A percentile compares a stretch with the other conserved stretches of the same genome.
These are phyloP conservation scores for Drosophila stalkeri DNA, from an alignment of 2,888 invertebrate species.

Conservation along the genomic window DNA sequence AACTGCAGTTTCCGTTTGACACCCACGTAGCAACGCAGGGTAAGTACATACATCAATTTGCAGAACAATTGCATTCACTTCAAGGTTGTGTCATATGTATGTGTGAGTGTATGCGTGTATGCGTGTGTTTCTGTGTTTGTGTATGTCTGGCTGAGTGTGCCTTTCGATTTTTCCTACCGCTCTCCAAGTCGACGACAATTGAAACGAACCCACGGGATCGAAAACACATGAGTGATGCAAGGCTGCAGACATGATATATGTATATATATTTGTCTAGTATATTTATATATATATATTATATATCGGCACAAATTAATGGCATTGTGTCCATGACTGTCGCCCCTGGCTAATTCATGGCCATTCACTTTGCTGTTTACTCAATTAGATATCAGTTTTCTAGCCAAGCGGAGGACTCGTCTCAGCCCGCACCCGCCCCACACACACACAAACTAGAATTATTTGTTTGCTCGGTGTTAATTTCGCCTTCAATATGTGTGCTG, in stretches of 20 bases:
- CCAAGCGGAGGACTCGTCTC: neutral
- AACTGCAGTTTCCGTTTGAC: slow-evolving; percentile 1
- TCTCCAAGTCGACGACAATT: slow-evolving; percentile 41
- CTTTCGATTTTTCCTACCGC: slow-evolving; percentile 66
- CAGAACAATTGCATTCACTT: slow-evolving; percentile 53
- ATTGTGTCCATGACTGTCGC: slow-evolving; percentile 11
- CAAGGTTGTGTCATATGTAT: slow-evolving; percentile 68
- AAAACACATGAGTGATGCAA: slow-evolving; percentile 25
- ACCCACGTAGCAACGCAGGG: slow-evolving; percentile 15
- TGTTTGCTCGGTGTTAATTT: slow-evolving; percentile 57
- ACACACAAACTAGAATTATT: slow-evolving; percentile 35
- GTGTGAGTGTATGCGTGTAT: slow-evolving; percentile 52
- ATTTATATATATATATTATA: slow-evolving; percentile 11
- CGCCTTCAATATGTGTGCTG: slow-evolving; percentile 38
- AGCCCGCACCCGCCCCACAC: slow-evolving; percentile 7
- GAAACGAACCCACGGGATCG: slow-evolving; percentile 35
- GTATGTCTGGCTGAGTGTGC: slow-evolving; percentile 49
- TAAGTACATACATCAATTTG: slow-evolving; percentile 39
- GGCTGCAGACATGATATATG: slow-evolving; percentile 13
- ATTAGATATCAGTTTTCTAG: slow-evolving; percentile 74
- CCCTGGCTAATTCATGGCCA: slow-evolving; percentile 49
- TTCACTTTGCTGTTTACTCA: slow-evolving; percentile 66
- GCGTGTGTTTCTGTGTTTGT: slow-evolving; percentile 47
- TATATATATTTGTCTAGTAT: neutral
- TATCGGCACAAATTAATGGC: slow-evolving; percentile 39